Evolutionary conservation across 2,113 vertebrate species (phyloP).

Genomic region (Lepus timidus): DNA sequence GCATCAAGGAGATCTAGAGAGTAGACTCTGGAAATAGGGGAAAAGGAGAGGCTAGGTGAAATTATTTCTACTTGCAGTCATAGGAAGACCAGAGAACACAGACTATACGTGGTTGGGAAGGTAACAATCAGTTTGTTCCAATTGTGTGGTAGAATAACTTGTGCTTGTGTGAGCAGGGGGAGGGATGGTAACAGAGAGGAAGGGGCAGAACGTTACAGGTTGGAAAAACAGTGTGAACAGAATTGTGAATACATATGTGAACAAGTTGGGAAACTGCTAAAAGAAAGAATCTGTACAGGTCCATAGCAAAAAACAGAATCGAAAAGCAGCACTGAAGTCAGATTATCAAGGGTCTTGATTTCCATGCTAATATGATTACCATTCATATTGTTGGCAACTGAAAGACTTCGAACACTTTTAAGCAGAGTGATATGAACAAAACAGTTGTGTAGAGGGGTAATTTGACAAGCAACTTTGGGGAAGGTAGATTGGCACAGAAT

Average conservation of each 20-base stretch:
- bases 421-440: conserved; percentile 57
- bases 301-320: conserved; percentile 8
- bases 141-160: not conserved
- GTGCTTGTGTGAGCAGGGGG: not conserved
- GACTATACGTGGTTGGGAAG: not conserved
- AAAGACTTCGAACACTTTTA: conserved; percentile 45
- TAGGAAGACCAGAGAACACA: not conserved
- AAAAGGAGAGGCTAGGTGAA: not conserved
- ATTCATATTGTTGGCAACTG: conserved; percentile 56
- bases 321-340: not conserved
- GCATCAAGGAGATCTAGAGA: not conserved
- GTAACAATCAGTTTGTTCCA: not conserved
- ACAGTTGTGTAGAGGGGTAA: conserved; percentile 46
- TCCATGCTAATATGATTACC: not conserved
- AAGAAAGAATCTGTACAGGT: not conserved
- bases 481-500: not conserved
- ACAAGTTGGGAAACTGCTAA: not conserved
- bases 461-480: conserved; percentile 27
- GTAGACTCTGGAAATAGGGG: not conserved
- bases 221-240: not conserved
- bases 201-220: not conserved
- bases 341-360: conserved; percentile 52
- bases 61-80: not conserved
- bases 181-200: not conserved
- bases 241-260: not conserved